A percentile compares a stretch with the other conserved stretches of the same genome.
phyloP scores from a whole-genome alignment of 2,888 invertebrate genomes.

The Bombylius major region DNA sequence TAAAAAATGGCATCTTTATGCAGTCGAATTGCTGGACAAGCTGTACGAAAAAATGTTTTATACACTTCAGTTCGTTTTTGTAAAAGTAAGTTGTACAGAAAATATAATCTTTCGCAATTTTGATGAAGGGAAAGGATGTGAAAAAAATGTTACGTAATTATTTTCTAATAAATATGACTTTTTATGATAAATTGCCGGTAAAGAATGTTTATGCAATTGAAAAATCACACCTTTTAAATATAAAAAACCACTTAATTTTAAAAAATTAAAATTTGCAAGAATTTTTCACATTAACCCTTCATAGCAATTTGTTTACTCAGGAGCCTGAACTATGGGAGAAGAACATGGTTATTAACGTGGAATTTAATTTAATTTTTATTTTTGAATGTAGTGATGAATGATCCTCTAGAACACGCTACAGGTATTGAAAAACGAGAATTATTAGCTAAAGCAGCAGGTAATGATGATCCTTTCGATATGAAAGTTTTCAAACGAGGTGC shows the following conservation, averaged over 20 bases:
- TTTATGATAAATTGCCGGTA: too few species aligned
- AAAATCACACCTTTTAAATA: too few species aligned
- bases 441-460: constrained; percentile 71
- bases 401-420: constrained; percentile 85
- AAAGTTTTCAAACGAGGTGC: constrained; percentile 67
- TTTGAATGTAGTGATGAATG: constrained; percentile 55
- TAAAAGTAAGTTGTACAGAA: constrained; percentile 46
- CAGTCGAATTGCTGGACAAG: constrained; percentile 54
- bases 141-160: constrained; percentile 28
- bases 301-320: too few species aligned
- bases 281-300: too few species aligned
- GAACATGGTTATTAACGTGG: too few species aligned
- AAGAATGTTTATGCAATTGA: too few species aligned
- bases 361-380: neutral
- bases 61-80: constrained; percentile 49
- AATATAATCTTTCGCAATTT: constrained; percentile 1
- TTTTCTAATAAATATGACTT: too few species aligned
- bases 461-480: constrained; percentile 79
- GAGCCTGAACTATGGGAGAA: too few species aligned
- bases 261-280: too few species aligned
- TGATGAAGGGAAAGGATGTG: neutral
- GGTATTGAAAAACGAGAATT: constrained; percentile 86
- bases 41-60: constrained; percentile 50
- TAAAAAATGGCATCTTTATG: constrained; percentile 63
- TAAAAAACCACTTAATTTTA: too few species aligned